Conservation (phyloP, 2,113 vertebrate genomes). For the Epinephelus fuscoguttatus region DNA sequence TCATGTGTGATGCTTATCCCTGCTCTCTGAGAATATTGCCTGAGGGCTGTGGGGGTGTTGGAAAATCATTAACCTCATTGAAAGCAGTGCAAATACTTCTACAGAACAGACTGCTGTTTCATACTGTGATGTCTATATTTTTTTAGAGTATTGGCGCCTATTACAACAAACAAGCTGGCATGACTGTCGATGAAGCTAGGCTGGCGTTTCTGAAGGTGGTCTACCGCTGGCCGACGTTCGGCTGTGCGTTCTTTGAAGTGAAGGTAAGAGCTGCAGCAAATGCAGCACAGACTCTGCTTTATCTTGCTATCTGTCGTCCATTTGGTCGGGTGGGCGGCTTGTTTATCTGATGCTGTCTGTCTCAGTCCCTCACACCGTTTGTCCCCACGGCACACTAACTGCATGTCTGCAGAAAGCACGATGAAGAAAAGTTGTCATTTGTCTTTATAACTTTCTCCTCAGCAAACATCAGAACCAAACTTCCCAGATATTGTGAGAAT, state of each 20-base stretch:
- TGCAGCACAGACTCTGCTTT: not conserved
- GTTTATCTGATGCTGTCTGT: slow-evolving; percentile 26
- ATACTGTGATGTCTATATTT: not conserved
- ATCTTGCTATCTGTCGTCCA: not conserved
- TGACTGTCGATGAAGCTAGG: slow-evolving; percentile 90
- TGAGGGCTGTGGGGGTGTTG: slow-evolving; percentile 18
- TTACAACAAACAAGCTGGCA: slow-evolving; percentile 86
- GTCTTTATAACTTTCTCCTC: slow-evolving; percentile 22
- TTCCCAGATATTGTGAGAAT: slow-evolving; percentile 94
- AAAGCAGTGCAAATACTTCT: slow-evolving; percentile 7
- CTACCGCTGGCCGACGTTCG: slow-evolving; percentile 92
- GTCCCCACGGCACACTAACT: not conserved
- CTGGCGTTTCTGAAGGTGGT: slow-evolving; percentile 91
- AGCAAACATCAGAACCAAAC: slow-evolving; percentile 94
- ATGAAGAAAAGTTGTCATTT: not conserved
- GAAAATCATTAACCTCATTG: slow-evolving; percentile 51
- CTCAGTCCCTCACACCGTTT: not conserved
- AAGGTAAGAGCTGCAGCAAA: slow-evolving; percentile 85
- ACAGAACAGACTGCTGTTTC: not conserved
- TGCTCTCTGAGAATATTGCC: slow-evolving; percentile 20
- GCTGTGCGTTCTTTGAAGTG: slow-evolving; percentile 98
- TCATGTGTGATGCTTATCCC: not conserved
- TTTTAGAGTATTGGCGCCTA: slow-evolving; percentile 81
- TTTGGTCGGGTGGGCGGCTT: not conserved
- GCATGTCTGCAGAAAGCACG: not conserved